Conservation (phyloP, 2,888 invertebrate species). For the Drosophila austrosaltans region DNA sequence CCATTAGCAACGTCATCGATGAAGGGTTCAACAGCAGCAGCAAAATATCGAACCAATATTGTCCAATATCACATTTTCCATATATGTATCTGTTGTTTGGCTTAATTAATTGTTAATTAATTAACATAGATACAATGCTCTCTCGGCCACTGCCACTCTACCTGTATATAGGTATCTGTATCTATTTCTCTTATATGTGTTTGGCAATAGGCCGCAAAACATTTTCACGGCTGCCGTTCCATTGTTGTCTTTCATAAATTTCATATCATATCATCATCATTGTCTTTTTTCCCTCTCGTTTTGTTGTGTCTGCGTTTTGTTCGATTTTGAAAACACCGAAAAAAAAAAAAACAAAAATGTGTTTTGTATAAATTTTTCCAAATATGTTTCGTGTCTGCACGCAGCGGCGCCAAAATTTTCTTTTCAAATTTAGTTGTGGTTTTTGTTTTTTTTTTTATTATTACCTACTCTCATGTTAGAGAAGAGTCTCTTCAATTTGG, state of each 20-base stretch:
- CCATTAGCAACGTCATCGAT: constrained; percentile 77
- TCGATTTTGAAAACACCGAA: constrained; percentile 43
- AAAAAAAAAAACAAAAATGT: constrained; percentile 59
- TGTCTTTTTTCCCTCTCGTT: constrained; percentile 42
- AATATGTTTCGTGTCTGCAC: constrained; percentile 23
- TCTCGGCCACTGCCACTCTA: constrained; percentile 9
- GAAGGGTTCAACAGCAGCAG: constrained; percentile 28
- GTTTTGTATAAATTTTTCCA: constrained; percentile 27
- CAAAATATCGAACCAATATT: constrained; percentile 26
- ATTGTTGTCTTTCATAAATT: constrained; percentile 57
- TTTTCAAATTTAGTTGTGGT: constrained; percentile 18
- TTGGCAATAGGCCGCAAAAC: constrained; percentile 50
- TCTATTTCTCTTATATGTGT: constrained; percentile 27
- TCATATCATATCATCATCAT: constrained; percentile 41
- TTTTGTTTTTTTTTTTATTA: constrained; percentile 23
- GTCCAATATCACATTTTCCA: constrained; percentile 20
- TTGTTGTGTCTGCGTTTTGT: constrained; percentile 32
- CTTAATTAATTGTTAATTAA: constrained; percentile 78
- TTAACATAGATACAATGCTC: constrained; percentile 72
- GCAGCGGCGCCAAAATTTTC: constrained; percentile 18
- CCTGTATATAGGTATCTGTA: constrained; percentile 39
- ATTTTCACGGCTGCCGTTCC: constrained; percentile 70
- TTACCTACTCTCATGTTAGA: constrained; percentile 19
- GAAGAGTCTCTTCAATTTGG: constrained; percentile 12
- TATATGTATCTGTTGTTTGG: constrained; percentile 38